These are phyloP conservation scores for Actinernus sp. DNA, from an alignment of 92 coral and sea anemone genomes.

Conservation along the genomic window DNA sequence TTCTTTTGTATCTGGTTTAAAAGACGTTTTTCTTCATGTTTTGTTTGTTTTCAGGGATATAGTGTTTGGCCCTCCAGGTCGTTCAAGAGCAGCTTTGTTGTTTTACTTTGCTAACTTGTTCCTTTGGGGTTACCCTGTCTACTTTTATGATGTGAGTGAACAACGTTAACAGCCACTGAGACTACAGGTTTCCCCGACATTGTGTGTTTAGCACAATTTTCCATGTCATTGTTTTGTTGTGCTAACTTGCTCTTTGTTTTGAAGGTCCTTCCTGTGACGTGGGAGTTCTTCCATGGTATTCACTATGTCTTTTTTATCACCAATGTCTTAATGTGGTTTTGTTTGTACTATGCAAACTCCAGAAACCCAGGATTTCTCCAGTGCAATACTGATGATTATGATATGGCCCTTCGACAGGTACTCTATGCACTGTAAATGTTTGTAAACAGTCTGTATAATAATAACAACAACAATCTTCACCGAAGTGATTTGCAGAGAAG, in stretches of 20 bases:
- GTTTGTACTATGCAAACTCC: constrained; percentile 73
- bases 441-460: no score
- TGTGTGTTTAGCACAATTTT: no score
- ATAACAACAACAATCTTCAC: no score
- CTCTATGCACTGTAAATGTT: not conserved
- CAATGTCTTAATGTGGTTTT: constrained; percentile 87
- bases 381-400: constrained; percentile 90
- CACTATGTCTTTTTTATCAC: constrained; percentile 69
- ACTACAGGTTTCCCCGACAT: not conserved
- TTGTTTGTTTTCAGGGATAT: constrained; percentile 77
- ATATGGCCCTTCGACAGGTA: constrained; percentile 90
- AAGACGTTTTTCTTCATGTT: not conserved
- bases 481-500: no score
- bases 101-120: constrained; percentile 83
- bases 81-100: constrained; percentile 83
- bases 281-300: constrained; percentile 60
- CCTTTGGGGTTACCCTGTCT: constrained; percentile 94
- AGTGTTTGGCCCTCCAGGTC: constrained; percentile 98
- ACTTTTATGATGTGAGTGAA: constrained; percentile 84
- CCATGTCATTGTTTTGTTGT: not conserved
- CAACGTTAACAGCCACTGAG: not conserved
- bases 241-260: not conserved
- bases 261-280: constrained; percentile 84
- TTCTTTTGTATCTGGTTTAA: no score
- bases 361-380: constrained; percentile 90